Base-by-base conservation (phyloP, 2,888 invertebrate genomes). In the Ophraella communa region DNA sequence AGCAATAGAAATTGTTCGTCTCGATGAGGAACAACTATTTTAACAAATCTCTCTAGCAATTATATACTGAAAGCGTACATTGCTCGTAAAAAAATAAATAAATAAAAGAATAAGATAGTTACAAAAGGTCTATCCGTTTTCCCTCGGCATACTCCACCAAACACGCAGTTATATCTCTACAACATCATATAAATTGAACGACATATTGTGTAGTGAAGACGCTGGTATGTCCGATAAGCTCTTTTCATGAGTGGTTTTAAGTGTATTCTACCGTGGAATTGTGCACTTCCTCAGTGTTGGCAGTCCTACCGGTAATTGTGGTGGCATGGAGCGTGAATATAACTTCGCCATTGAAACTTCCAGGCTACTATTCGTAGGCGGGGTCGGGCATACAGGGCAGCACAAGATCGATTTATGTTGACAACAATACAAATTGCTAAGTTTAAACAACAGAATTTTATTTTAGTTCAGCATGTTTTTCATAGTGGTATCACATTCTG, bases 251-350 rank as follows among this genome's bases (percentile, higher is more conserved):
- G 64, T 62, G 62, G 67, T 63, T 67, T 65, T 55, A 61, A 62
- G 66, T 65, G 62, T 61, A 64, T 24, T 66, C 58, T 66, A 65
- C 65, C 69, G 63, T 67, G 51, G 66, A 64, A 70, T 70, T 64
- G 69, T 64, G 66, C 65, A 67, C 66, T 70, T 70, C 67, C 69
- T 67, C 64, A 63, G 66, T 66, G 69, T 67, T 66, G 58, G 67
- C 63, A 58, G 62, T 45, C 49, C 49, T 51, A 33, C 47, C 45
- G 58, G 67, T 64, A 65, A 69, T 69, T 67, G 64, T 69, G 65
- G 61, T 60, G 57, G 65, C 47, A 42, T 62, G 44, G 45, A 65
- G 65, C 64, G 62, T 63, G 67, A 59, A 65, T 67, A 65, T 67
- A 65, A 69, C 49, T 27, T 24, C n/a, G 14, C 49, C 14, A 51